Conservation (phyloP, 2,113 vertebrate species). For the Diphyllodes magnificus region DNA sequence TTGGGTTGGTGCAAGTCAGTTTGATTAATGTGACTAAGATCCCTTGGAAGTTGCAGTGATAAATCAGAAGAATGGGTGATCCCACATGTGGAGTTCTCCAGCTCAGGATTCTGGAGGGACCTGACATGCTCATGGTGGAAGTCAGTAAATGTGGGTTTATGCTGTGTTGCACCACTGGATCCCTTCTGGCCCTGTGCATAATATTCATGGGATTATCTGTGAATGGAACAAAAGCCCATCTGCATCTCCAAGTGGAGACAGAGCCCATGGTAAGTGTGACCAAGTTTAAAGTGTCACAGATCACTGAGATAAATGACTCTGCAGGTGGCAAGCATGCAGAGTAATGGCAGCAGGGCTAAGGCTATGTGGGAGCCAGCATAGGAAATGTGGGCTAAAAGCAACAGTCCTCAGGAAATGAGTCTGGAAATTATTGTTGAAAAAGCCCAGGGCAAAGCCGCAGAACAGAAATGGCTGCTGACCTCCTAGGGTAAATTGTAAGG, state of each 20-base stretch:
- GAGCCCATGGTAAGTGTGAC: neutral
- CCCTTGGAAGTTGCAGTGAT: neutral
- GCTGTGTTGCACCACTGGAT: neutral
- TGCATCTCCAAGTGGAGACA: neutral
- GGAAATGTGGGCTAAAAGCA: slow-evolving; percentile 7
- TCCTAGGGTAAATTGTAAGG: neutral
- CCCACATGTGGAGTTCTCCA: accelerated
- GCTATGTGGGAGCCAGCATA: neutral
- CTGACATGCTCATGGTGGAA: neutral
- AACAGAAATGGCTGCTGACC: slow-evolving; percentile 30
- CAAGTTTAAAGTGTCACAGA: neutral
- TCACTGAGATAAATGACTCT: neutral
- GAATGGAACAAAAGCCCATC: neutral
- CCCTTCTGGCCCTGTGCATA: neutral
- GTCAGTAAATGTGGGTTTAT: neutral
- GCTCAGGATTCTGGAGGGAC: neutral
- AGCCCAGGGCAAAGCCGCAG: slow-evolving; percentile 24
- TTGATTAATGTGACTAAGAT: neutral
- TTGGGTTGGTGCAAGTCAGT: neutral
- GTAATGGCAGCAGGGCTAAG: neutral
- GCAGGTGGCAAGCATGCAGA: neutral
- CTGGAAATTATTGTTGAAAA: slow-evolving; percentile 46
- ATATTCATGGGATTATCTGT: neutral
- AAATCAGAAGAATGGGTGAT: neutral
- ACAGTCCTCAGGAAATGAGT: slow-evolving; percentile 29